Conservation (phyloP, 2,888 invertebrate genomes). For the Drosophila siamana region DNA sequence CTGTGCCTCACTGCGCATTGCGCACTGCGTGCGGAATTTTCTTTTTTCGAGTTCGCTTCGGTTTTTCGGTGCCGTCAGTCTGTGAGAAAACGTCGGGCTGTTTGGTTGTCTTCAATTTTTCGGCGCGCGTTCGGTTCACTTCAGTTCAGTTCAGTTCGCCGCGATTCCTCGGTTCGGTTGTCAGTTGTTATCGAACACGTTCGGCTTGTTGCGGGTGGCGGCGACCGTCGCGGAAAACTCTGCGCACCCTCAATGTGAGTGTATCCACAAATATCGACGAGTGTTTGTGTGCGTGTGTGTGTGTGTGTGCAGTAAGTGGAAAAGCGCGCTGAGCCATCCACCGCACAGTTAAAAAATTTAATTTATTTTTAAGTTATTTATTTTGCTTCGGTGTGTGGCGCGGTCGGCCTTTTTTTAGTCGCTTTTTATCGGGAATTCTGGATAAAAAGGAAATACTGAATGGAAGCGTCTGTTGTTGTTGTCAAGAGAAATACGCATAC, state of each 20-base stretch:
- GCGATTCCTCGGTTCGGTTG: constrained; percentile 13
- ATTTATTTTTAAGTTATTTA: constrained; percentile 77
- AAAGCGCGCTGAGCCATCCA: constrained; percentile 58
- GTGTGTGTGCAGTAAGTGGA: constrained; percentile 58
- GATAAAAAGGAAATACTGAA: constrained; percentile 66
- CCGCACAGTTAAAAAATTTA: constrained; percentile 65
- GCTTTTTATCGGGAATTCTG: constrained; percentile 63
- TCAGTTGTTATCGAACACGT: constrained; percentile 57
- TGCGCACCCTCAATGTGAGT: constrained; percentile 60
- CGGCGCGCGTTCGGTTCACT: constrained; percentile 3
- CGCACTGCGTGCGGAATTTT: constrained; percentile 76
- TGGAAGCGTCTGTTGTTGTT: constrained; percentile 67
- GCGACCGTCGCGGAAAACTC: constrained; percentile 66
- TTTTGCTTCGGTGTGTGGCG: constrained; percentile 32
- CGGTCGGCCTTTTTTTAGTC: constrained; percentile 57
- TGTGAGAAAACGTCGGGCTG: constrained; percentile 82
- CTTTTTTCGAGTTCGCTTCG: constrained; percentile 63
- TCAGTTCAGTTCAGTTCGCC: constrained; percentile 13
- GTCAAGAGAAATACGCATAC: constrained; percentile 17
- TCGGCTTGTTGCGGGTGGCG: constrained; percentile 65
- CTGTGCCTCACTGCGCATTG: constrained; percentile 67
- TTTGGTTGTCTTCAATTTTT: constrained; percentile 59
- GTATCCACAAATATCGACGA: constrained; percentile 21
- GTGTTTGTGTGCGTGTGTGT: constrained; percentile 19
- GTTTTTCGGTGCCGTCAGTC: constrained; percentile 72